These are phyloP conservation scores for Psittacula derbiana DNA, from an alignment of 2,797 vertebrate genomes.

Conservation along the genomic window DNA sequence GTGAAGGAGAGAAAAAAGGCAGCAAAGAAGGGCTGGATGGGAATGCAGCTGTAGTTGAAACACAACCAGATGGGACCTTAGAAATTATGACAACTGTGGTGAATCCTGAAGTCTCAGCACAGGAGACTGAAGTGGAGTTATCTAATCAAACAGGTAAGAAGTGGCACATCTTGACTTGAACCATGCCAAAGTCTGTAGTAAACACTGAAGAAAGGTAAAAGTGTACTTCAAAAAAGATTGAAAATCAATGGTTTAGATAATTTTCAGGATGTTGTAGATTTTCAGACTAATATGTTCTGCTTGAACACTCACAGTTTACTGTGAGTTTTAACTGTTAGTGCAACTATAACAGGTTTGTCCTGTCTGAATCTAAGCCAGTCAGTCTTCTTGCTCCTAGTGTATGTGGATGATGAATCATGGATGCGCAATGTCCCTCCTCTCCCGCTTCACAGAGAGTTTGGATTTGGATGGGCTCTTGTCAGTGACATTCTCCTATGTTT, in stretches of 20 bases:
- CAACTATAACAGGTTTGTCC: not conserved
- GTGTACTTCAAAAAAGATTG: not conserved
- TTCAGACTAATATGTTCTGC: not conserved
- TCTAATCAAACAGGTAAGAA: constrained; percentile 67
- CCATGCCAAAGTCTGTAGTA: no score
- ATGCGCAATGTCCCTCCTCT: constrained; percentile 86
- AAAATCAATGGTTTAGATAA: not conserved
- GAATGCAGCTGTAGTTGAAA: not conserved
- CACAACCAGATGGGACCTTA: not conserved
- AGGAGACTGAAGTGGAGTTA: constrained; percentile 65
- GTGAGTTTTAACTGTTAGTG: not conserved
- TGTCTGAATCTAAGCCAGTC: not conserved
- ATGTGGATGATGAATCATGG: constrained; percentile 84
- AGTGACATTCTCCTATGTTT: constrained; percentile 90
- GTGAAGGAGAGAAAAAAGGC: not conserved
- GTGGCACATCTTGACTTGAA: not conserved
- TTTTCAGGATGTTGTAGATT: not conserved
- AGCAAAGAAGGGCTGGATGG: not conserved
- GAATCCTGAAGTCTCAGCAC: not conserved
- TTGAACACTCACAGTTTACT: not conserved
- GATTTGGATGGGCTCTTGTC: constrained; percentile 88
- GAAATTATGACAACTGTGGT: not conserved
- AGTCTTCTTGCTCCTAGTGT: constrained; percentile 75
- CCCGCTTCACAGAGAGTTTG: constrained; percentile 82
- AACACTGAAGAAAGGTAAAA: not conserved